Conservation (phyloP, 2,797 vertebrate genomes). For the Liparis tanakae region DNA sequence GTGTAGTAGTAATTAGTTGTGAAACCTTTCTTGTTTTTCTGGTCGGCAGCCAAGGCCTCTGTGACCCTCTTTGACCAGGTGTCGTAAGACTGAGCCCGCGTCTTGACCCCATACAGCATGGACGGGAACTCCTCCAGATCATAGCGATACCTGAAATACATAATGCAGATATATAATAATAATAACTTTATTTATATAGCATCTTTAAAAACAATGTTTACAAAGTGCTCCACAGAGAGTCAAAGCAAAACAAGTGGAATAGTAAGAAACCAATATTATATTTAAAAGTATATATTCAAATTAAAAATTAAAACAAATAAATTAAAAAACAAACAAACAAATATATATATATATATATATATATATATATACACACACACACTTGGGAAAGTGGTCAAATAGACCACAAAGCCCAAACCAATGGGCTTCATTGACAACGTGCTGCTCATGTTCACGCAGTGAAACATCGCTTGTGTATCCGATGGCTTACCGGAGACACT, state of each 20-base stretch:
- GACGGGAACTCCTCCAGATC: constrained; percentile 94
- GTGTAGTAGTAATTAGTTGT: neutral
- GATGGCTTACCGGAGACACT: constrained; percentile 90
- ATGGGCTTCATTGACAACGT: neutral
- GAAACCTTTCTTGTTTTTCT: constrained; percentile 96
- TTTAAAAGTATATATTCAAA: too few species aligned
- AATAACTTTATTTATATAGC: too few species aligned
- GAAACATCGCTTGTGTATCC: neutral
- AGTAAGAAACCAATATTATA: too few species aligned
- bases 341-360: too few species aligned
- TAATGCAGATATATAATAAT: neutral
- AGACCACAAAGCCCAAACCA: neutral
- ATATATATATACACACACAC: neutral
- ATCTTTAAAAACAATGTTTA: too few species aligned
- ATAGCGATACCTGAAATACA: constrained; percentile 89
- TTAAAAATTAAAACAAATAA: too few species aligned
- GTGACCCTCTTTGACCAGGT: constrained; percentile 95
- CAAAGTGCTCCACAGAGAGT: too few species aligned
- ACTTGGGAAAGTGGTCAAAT: neutral
- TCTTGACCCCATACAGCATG: constrained; percentile 94
- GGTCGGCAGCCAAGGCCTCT: constrained; percentile 92
- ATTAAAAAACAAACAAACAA: too few species aligned
- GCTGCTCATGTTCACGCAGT: neutral
- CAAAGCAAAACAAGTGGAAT: too few species aligned
- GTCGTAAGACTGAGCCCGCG: constrained; percentile 96